Base-by-base conservation (phyloP, 2,888 invertebrate genomes). In the Nematopogon swammerdamellus region DNA sequence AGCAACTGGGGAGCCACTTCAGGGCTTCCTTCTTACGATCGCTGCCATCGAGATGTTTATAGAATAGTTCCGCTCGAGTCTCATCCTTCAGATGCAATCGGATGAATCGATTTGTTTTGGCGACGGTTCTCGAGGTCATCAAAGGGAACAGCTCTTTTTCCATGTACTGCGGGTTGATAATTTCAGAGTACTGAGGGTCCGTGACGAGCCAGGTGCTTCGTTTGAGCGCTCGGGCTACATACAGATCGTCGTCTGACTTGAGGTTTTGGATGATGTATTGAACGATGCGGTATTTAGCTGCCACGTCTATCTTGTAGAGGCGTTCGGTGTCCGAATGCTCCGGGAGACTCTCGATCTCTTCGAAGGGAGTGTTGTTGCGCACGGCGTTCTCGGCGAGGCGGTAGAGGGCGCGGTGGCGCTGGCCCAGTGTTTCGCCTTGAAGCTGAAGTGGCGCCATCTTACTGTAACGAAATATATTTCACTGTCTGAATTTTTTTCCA, bases 1-100 rank as follows among this genome's bases (percentile, higher is more conserved):
- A 71, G 52, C 74, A 75, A 52, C 65, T 52, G 30, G 64, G 63
- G 18, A 74, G 55, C 74, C 74, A 75, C 58, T 68, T 73, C 1
- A 62, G 49, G 16, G 69, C 63, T 1, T 49, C 51, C 5, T 60
- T 49, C 14, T 44, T 44, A 1, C 54, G 6, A 50, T 62, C 54
- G 19, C 57, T 57, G 54, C 61, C 56, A 54, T 63, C 62, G 10
- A 63, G 57, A 45, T 64, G 65, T n/a, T 63, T 57, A 54, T 64
- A 74, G 54, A 75, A 76, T 1, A 51, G 54, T 58, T 73, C 68
- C 18, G 63, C 65, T n/a, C 74, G 62, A 42, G 50, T 51, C 57
- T 64, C 63, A 18, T 70, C 67, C 55, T 62, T 67, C 14, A 74
- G 56, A 48, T 66, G 57, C 2, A 71, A 60, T 58, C 71, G 61